Evolutionary conservation across 2,113 vertebrate genomes (phyloP).

Genomic region (Ceyx margarethae): DNA sequence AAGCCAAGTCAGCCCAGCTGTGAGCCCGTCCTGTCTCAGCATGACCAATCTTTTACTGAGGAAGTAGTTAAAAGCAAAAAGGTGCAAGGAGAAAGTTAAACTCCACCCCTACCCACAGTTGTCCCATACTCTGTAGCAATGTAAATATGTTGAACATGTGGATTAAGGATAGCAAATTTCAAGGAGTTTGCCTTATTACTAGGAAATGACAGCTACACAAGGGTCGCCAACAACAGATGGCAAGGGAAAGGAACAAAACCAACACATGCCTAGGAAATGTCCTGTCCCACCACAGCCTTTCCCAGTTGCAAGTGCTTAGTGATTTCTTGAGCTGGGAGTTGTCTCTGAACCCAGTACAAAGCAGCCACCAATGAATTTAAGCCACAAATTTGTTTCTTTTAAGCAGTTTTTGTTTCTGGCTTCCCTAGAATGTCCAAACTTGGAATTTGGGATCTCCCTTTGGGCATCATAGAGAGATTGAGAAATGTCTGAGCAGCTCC

Average conservation of each 20-base stretch:
- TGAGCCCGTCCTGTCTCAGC: neutral
- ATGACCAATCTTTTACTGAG: neutral
- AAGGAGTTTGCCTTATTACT: neutral
- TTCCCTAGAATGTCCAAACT: neutral
- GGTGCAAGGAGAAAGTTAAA: neutral
- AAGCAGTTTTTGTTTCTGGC: neutral
- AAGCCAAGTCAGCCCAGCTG: neutral
- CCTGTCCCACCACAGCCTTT: neutral
- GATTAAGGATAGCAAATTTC: neutral
- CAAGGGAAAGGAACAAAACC: neutral
- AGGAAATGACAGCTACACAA: neutral
- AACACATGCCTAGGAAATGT: accelerated
- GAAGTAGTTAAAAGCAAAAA: neutral
- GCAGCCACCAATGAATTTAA: neutral
- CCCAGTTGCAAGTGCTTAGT: accelerated
- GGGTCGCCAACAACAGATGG: neutral
- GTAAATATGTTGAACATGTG: neutral
- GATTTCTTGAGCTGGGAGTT: neutral
- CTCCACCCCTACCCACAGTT: neutral
- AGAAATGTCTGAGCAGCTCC: neutral
- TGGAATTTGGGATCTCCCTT: neutral
- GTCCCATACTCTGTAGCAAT: neutral
- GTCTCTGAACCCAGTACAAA: neutral
- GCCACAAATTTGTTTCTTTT: neutral
- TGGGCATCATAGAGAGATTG: neutral